Percentiles rank a stretch among this genome's conserved stretches.
Conservation (phyloP, 2,797 vertebrate species). For the Acanthiza pusilla region DNA sequence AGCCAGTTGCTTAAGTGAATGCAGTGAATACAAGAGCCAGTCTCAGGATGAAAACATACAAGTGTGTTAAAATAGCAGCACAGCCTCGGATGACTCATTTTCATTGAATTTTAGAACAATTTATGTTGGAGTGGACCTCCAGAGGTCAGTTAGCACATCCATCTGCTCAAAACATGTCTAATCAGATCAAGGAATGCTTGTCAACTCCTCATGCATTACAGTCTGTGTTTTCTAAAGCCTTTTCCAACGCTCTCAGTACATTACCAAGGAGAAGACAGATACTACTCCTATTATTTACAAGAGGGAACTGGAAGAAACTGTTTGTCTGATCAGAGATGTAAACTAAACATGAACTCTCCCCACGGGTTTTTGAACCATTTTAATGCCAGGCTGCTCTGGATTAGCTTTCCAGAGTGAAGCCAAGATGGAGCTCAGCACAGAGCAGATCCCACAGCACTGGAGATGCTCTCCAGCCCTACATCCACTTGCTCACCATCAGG, state of each 20-base stretch:
- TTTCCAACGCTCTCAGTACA: background rate
- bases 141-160: background rate
- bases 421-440: background rate
- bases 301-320: background rate
- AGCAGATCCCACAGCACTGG: background rate
- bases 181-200: background rate
- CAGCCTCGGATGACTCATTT: background rate
- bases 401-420: background rate
- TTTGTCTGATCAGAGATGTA: background rate
- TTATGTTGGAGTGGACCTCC: background rate
- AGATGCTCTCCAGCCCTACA: background rate
- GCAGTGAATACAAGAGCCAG: background rate
- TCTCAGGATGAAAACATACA: background rate
- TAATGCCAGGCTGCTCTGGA: background rate
- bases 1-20: background rate
- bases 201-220: background rate
- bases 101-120: background rate
- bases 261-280: background rate
- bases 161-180: background rate
- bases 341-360: background rate
- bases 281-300: background rate
- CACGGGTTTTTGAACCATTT: background rate
- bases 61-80: background rate
- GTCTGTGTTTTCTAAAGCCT: background rate
- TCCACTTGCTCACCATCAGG: background rate